Base-by-base conservation (phyloP, 2,888 invertebrate genomes). In the Imbricaverruca yamaguchii region DNA sequence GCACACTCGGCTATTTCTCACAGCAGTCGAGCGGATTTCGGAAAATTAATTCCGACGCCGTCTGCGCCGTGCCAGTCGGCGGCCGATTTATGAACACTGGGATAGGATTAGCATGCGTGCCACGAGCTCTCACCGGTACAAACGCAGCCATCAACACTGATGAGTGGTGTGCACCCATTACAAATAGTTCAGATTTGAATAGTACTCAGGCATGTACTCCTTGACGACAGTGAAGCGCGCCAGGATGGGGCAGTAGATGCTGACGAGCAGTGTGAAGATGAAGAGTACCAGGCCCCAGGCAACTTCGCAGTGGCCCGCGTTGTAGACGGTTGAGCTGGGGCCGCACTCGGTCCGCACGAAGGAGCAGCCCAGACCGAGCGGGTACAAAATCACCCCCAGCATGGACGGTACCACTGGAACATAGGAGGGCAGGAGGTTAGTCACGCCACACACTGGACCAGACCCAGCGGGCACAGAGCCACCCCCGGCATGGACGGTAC, bases 211-310 rank as follows among this genome's bases (percentile, higher is more conserved):
- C 69, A 74, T 74, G 69, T 74, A 74, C 53, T 74, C 69, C 69
- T 74, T 74, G 69, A 74, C 59, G 53, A 63, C 83, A 8, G 85
- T 84, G 80, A 86, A 86, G 80, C 85, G 84, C 77, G 86, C 86
- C 18, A 88, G 85, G 80, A 88, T 86, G 21, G 88, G 88, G 84
- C 87, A 88, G 84, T 88, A 88, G 83, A 87, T 85, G n/a, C 87
- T 86, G 57, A 88, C 84, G 4, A 87, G 85, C 8, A 87, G 86
- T 78, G 87, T 87, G 83, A 87, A 86, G 39, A 87, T 86, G 63
- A 87, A 87, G 61, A 88, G 85, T 83, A 88, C 86, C 83, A 87
- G 88, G 74, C 87, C 86, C 88, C 88, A 88, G 74, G 88, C 88
- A 53, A 88, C 83, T 77, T 86, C 85, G 83, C 88, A 88, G 55